These are phyloP conservation scores for Microctonus brassicae DNA, from an alignment of 2,888 invertebrate species.

Conservation along the genomic window DNA sequence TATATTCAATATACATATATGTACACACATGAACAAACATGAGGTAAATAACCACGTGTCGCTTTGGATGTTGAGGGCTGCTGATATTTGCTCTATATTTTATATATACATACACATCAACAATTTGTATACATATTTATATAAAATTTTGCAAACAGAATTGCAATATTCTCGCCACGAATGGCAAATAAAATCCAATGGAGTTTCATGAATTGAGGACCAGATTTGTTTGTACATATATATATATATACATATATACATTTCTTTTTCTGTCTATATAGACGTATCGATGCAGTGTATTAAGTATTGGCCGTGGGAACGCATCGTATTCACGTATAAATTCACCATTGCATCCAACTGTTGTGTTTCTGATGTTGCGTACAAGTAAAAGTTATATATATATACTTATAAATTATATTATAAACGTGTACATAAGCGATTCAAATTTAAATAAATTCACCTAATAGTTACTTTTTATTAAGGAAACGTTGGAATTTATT, in stretches of 20 bases:
- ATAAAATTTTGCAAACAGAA: constrained; percentile 14
- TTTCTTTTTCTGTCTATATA: not conserved
- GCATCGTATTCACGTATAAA: constrained; percentile 64
- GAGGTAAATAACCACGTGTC: too few species aligned
- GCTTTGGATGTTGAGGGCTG: constrained; percentile 1
- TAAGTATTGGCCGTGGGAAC: constrained; percentile 67
- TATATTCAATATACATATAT: too few species aligned
- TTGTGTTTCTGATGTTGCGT: not conserved
- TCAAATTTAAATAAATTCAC: not conserved
- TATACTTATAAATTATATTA: not conserved
- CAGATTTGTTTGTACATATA: constrained; percentile 45
- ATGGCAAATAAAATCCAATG: constrained; percentile 18
- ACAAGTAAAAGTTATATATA: too few species aligned
- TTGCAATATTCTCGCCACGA: constrained; percentile 4
- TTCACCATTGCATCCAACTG: constrained; percentile 39
- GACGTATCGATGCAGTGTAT: constrained; percentile 38
- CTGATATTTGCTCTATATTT: constrained; percentile 48
- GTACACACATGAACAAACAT: too few species aligned
- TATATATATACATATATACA: not conserved
- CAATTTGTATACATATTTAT: not conserved
- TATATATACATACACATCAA: constrained; percentile 43
- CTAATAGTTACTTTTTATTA: not conserved
- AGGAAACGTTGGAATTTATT: not conserved
- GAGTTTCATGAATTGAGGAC: constrained; percentile 43
- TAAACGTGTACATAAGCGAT: not conserved